These are phyloP conservation scores for Drosophila elegans DNA, from an alignment of 1,140 invertebrate species.

Conservation along the genomic window DNA sequence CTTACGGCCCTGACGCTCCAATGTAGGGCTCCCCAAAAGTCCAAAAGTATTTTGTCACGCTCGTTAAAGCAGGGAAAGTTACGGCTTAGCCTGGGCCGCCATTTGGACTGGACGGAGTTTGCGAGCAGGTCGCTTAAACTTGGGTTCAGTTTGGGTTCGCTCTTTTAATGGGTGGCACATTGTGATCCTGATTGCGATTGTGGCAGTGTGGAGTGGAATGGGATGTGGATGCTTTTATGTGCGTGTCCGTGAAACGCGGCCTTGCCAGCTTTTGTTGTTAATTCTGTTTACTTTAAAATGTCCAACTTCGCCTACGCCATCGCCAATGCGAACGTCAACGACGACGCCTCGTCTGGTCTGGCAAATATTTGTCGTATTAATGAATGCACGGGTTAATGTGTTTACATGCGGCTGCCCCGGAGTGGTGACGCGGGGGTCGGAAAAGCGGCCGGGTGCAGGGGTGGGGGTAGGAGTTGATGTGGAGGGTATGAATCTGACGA, in stretches of 20 bases:
- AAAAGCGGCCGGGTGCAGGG: neutral
- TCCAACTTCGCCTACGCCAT: constrained; percentile 37
- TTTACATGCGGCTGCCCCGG: constrained; percentile 58
- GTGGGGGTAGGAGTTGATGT: neutral
- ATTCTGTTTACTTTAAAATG: constrained; percentile 79
- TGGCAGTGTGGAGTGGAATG: constrained; percentile 8
- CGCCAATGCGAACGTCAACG: neutral
- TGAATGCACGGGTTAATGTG: constrained; percentile 81
- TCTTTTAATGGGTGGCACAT: constrained; percentile 46
- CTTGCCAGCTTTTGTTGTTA: constrained; percentile 78
- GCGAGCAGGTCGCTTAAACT: constrained; percentile 11
- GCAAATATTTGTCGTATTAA: constrained; percentile 79
- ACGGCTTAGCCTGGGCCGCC: constrained; percentile 27
- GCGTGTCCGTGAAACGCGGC: constrained; percentile 36
- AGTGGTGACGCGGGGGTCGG: neutral
- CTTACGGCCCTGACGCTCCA: too few relatives aligned
- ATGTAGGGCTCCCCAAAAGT: neutral
- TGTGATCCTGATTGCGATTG: constrained; percentile 43
- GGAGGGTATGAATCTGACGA: constrained; percentile 21
- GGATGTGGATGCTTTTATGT: constrained; percentile 33
- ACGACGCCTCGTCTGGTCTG: constrained; percentile 42
- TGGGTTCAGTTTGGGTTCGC: constrained; percentile 26
- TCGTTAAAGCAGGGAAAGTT: constrained; percentile 56
- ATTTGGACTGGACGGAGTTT: constrained; percentile 1
- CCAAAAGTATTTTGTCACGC: constrained; percentile 35